Percentiles rank a stretch among this genome's conserved stretches.
phyloP scores from a whole-genome alignment of 2,797 vertebrate genomes.

The Sciaenops ocellatus region DNA sequence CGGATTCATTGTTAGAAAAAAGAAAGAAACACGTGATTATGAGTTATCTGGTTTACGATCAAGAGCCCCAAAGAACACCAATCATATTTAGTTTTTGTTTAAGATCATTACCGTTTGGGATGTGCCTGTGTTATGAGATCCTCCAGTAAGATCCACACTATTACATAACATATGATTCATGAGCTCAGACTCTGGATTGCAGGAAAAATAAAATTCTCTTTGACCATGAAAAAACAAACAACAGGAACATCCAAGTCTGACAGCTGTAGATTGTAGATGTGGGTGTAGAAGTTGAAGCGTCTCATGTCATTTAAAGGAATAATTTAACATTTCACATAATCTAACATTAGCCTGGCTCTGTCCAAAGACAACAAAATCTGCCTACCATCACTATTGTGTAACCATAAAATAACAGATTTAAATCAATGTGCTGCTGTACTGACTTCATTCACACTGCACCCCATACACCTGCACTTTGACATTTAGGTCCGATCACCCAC shows the following conservation, averaged over 20 bases:
- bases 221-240: not conserved
- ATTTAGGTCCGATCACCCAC: too few species aligned
- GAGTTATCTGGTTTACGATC: not conserved
- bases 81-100: too few species aligned
- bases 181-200: constrained; percentile 10
- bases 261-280: not conserved
- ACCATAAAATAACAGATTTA: not conserved
- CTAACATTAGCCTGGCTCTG: not conserved
- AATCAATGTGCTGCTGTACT: too few species aligned
- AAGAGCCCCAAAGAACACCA: too few species aligned
- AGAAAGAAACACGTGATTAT: not conserved
- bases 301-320: not conserved
- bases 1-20: not conserved
- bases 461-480: too few species aligned
- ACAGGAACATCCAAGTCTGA: not conserved
- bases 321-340: not conserved
- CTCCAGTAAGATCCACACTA: not conserved
- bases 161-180: constrained; percentile 10
- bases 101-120: not conserved
- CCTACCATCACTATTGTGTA: not conserved
- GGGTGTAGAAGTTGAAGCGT: not conserved
- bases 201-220: not conserved
- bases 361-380: not conserved
- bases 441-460: too few species aligned
- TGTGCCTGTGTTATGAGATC: constrained; percentile 10